Evolutionary conservation across 2,113 vertebrate species (phyloP).

Genomic region (Hemiprocne comata): DNA sequence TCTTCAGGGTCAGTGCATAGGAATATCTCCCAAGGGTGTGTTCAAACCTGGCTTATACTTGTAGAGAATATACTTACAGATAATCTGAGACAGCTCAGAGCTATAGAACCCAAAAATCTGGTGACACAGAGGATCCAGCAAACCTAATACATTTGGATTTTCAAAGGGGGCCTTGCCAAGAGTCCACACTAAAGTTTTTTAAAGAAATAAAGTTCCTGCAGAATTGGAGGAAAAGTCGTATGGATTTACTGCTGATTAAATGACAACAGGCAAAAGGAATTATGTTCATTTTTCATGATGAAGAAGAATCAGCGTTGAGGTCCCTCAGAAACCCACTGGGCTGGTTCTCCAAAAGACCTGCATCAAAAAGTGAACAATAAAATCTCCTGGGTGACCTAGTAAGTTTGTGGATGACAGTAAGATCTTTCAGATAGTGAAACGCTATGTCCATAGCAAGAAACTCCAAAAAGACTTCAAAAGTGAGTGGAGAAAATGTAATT

Average conservation of each 20-base stretch:
- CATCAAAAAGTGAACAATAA: neutral
- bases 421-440: neutral
- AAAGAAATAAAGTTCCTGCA: neutral
- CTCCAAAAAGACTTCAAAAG: neutral
- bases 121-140: neutral
- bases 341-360: neutral
- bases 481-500: neutral
- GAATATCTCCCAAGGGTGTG: neutral
- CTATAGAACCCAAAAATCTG: neutral
- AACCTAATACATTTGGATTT: neutral
- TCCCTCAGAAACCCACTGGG: neutral
- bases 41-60: neutral
- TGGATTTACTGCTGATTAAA: neutral
- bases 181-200: neutral
- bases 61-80: neutral
- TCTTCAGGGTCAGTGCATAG: neutral
- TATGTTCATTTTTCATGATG: neutral
- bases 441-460: neutral
- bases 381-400: neutral
- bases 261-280: neutral
- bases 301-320: neutral
- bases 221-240: neutral
- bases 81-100: neutral
- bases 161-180: neutral
- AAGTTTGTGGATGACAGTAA: neutral